Percentiles rank a stretch among this genome's conserved stretches.
Evolutionary conservation across 2,797 vertebrate species (phyloP).

Genomic region (Sparus aurata): DNA sequence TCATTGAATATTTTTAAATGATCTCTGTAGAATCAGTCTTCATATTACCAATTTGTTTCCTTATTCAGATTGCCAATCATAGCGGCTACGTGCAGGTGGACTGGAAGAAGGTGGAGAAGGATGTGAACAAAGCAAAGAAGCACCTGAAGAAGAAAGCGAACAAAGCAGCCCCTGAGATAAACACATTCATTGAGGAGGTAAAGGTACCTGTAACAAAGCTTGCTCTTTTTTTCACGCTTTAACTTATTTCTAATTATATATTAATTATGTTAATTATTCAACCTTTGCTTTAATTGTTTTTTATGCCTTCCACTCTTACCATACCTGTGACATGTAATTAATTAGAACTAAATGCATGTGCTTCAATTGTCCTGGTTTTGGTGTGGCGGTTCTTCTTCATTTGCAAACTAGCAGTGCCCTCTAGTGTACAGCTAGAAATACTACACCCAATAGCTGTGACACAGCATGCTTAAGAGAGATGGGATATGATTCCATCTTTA

Average conservation of each 20-base stretch:
- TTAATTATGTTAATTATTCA: neutral
- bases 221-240: constrained; percentile 43
- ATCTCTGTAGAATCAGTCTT: neutral
- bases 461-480: constrained; percentile 2
- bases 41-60: neutral
- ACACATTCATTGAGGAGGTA: constrained; percentile 97
- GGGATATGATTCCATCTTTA: neutral
- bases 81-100: constrained; percentile 97
- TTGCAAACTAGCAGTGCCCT: constrained; percentile 52
- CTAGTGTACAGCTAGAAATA: constrained; percentile 51
- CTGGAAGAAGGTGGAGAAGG: constrained; percentile 99
- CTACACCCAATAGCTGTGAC: constrained; percentile 44
- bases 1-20: neutral
- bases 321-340: neutral
- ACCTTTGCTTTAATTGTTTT: neutral
- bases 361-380: neutral
- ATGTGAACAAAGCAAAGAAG: constrained; percentile 98
- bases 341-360: neutral
- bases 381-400: neutral
- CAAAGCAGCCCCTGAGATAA: constrained; percentile 96
- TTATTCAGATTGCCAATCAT: constrained; percentile 94
- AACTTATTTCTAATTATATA: neutral
- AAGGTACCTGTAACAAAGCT: constrained; percentile 74
- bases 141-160: constrained; percentile 96
- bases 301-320: too few species aligned